Base-by-base conservation (phyloP, 2,113 vertebrate genomes). In the Hippocampus zosterae region DNA sequence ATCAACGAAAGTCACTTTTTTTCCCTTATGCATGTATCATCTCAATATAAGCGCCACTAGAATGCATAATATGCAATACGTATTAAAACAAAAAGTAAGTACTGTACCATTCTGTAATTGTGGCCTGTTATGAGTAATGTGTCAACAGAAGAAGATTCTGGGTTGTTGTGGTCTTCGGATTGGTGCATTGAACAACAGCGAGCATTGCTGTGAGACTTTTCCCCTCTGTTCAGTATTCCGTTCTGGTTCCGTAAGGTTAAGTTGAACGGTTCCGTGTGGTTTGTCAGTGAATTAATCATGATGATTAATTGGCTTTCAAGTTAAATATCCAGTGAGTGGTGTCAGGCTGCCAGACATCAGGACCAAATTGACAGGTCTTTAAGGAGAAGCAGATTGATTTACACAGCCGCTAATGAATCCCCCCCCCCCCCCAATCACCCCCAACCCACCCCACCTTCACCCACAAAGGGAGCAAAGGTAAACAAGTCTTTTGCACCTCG, bases 271-370 rank as follows among this genome's bases (percentile, higher is more conserved):
- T 91, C 88, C 88, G 82, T 85, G 88, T 81, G 87, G 87, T 92
- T 91, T 90, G 89, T 89, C 86, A 88, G 89, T 87, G 88, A 90
- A 92, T 92, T 92, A 91, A 92, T 92, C 90, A 91, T 88, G 85
- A 91, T 91, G 91, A 92, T 93, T 92, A 92, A 93, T 91, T 91
- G 89, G 89, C 89, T 91, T 92, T 92, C 87, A 90, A 86, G 88
- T 90, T 90, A 90, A 92, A 91, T 90, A 91, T 92, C 86, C 90
- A 90, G 87, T 90, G 88, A 91, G 88, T 80, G 87, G 91, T 88
- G 86, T 92, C 91, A 92, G 89, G 78, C 90, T 90, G 88, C 89
- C 90, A 92, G 84, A 82, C 87, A 81, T 90, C 89, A 87, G 84
- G 85, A 70, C 81, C 87, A 90, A 91, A 92, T 90, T 91, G 90